Percentiles rank a stretch among this genome's conserved stretches.
These are phyloP conservation scores for Neoitamus cyanurus DNA, from an alignment of 2,888 invertebrate genomes.

Conservation along the genomic window DNA sequence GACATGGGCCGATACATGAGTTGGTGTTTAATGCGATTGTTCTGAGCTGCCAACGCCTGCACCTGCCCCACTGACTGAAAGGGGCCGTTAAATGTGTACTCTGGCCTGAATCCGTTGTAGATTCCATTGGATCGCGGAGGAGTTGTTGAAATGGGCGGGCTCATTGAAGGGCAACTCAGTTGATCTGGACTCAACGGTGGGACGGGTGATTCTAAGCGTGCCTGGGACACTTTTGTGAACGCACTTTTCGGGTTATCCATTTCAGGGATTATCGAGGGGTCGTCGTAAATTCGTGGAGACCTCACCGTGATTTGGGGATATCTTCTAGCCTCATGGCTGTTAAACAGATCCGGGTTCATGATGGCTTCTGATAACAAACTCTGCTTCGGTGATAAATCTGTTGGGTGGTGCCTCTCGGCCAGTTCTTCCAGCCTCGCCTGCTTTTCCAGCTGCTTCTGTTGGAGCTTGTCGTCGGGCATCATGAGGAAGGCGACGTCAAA, in stretches of 20 bases:
- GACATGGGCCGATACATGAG: constrained; percentile 60
- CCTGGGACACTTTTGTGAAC: constrained; percentile 79
- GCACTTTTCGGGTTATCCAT: constrained; percentile 77
- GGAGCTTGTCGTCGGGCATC: constrained; percentile 85
- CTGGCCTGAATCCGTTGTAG: constrained; percentile 64
- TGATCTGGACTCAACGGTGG: constrained; percentile 83
- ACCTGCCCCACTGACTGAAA: constrained; percentile 65
- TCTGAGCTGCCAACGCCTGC: constrained; percentile 59
- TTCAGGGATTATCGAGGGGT: constrained; percentile 63
- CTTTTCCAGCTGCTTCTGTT: constrained; percentile 69
- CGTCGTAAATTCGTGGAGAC: constrained; percentile 63
- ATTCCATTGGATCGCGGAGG: constrained; percentile 68
- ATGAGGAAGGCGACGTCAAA: constrained; percentile 93
- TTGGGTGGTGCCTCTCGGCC: constrained; percentile 63
- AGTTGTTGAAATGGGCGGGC: constrained; percentile 75
- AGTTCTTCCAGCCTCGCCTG: constrained; percentile 68
- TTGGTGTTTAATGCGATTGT: constrained; percentile 64
- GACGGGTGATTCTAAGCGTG: constrained; percentile 65
- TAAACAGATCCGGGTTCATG: constrained; percentile 58
- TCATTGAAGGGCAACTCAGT: constrained; percentile 81
- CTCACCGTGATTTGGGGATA: constrained; percentile 60
- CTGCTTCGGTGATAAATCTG: constrained; percentile 64
- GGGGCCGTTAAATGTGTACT: constrained; percentile 64
- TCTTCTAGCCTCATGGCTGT: constrained; percentile 60
- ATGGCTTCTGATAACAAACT: constrained; percentile 9